These are phyloP conservation scores for Pachyuromys duprasi DNA, from an alignment of 2,797 vertebrate species.

Conservation along the genomic window DNA sequence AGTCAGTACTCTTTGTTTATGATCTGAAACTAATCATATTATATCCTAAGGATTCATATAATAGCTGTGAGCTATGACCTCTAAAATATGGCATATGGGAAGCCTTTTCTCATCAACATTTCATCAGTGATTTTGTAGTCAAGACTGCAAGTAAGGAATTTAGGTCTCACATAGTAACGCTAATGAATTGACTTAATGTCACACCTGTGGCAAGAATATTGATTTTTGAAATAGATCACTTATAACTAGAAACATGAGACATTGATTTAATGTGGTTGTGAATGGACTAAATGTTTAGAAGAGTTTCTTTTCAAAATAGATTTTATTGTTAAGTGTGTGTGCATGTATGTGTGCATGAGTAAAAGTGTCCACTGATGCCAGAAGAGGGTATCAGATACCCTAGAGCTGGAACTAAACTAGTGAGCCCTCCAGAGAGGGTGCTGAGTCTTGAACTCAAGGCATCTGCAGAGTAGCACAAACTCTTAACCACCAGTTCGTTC, in stretches of 20 bases:
- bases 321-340: background rate
- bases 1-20: background rate
- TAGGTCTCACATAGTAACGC: background rate
- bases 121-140: background rate
- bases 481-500: background rate
- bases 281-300: background rate
- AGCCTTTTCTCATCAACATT: background rate
- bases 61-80: background rate
- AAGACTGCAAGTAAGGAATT: background rate
- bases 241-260: background rate
- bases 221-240: background rate
- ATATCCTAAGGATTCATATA: background rate
- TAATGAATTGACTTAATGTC: conserved; percentile 11
- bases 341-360: background rate
- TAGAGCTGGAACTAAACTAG: background rate
- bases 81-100: background rate
- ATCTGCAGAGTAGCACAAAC: background rate
- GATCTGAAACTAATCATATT: background rate
- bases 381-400: no score
- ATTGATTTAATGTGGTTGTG: background rate
- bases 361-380: no score
- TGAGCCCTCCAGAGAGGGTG: background rate
- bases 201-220: background rate
- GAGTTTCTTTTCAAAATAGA: background rate
- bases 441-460: background rate